phyloP scores from a whole-genome alignment of 53 echinoderm and acorn worm species.

The Holothuria leucospilota region DNA sequence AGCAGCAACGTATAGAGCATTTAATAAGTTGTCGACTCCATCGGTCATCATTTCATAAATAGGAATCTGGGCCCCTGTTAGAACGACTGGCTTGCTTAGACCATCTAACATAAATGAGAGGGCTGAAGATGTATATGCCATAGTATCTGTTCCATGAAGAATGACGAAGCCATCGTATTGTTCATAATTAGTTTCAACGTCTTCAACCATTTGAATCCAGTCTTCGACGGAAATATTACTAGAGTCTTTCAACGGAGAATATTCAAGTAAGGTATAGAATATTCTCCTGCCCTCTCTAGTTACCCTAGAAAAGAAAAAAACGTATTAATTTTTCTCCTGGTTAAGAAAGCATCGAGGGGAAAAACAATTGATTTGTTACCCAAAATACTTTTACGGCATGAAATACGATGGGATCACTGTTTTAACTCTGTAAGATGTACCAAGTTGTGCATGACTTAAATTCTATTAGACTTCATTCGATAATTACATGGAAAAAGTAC shows the following conservation, averaged over 20 bases:
- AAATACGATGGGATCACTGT: no score
- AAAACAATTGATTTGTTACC: no score
- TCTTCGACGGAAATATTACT: slow-evolving; percentile 47
- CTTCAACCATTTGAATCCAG: slow-evolving; percentile 23
- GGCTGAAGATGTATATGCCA: slow-evolving; percentile 57
- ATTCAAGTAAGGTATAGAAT: not conserved
- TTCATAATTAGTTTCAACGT: slow-evolving; percentile 15
- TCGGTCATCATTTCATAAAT: slow-evolving; percentile 24
- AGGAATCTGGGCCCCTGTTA: slow-evolving; percentile 59
- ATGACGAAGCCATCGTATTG: slow-evolving; percentile 55
- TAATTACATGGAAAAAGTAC: no score
- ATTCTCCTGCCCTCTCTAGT: not conserved
- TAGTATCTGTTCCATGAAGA: slow-evolving; percentile 62
- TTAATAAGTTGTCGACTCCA: slow-evolving; percentile 25
- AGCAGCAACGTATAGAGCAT: slow-evolving; percentile 34
- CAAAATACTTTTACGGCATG: no score
- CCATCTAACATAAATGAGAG: slow-evolving; percentile 60
- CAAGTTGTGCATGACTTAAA: no score
- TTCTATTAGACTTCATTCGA: no score
- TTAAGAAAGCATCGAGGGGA: no score
- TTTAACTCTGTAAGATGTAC: no score
- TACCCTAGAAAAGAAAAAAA: not conserved
- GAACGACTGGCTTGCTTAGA: slow-evolving; percentile 48
- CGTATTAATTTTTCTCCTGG: no score
- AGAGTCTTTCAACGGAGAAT: slow-evolving; percentile 37